Evolutionary conservation across 2,888 invertebrate genomes (phyloP).

Genomic region (Acanthosepion pharaonis): DNA sequence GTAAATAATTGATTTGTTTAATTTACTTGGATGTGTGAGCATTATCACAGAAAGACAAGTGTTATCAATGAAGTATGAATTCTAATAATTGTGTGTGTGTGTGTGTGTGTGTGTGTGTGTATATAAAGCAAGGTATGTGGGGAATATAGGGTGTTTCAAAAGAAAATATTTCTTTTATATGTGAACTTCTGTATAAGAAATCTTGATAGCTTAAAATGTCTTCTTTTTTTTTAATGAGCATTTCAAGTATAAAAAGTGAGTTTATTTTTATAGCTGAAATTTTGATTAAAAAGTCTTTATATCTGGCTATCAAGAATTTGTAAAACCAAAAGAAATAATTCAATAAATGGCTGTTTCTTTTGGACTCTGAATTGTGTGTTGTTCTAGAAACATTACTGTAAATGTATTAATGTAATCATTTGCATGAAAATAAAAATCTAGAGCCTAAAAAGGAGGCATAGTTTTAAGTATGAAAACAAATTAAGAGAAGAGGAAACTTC

Average conservation of each 20-base stretch:
- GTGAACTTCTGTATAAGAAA: not conserved
- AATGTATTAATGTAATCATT: not conserved
- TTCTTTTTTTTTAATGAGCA: not conserved
- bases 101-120: too few relatives aligned
- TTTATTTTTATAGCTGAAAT: not conserved
- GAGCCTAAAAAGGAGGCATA: not conserved
- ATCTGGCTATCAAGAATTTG: not conserved
- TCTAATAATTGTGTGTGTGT: not conserved
- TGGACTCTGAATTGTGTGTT: not conserved
- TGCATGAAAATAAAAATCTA: not conserved
- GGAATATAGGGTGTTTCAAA: not conserved
- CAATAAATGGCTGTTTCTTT: not conserved
- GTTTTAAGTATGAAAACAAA: not conserved
- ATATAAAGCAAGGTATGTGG: too few relatives aligned
- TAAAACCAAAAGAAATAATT: not conserved
- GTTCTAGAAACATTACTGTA: not conserved
- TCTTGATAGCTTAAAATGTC: not conserved
- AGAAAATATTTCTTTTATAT: not conserved
- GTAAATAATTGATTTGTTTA: not conserved
- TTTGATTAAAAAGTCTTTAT: not conserved
- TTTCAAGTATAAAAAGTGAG: not conserved
- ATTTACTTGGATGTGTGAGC: not conserved
- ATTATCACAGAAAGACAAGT: not conserved
- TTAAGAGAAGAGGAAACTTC: too few relatives aligned
- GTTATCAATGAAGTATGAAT: not conserved